A percentile compares a stretch with the other conserved stretches of the same genome.
Evolutionary conservation across 2,797 vertebrate species (phyloP).

Genomic region (Notolepis coatsorum): DNA sequence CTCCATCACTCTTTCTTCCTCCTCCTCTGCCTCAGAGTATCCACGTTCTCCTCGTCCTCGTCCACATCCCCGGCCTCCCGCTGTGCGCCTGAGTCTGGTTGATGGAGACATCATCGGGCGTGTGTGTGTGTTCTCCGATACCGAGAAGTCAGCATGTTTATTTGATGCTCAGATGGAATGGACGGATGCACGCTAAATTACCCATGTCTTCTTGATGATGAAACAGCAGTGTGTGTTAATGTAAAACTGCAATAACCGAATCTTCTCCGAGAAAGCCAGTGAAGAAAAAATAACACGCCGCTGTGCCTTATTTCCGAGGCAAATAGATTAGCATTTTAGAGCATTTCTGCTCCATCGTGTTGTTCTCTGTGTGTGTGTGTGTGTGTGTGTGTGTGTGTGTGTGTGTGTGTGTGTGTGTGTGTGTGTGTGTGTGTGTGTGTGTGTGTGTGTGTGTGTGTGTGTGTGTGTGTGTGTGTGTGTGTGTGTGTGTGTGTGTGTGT

Average conservation of each 20-base stretch:
- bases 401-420: no score
- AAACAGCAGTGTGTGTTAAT: conserved; percentile 11
- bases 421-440: no score
- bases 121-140: conserved; percentile 25
- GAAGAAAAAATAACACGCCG: not conserved
- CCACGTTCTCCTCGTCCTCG: not conserved
- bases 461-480: no score
- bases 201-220: conserved; percentile 12
- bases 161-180: conserved; percentile 27
- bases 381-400: not conserved
- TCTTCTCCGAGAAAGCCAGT: conserved; percentile 15
- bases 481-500: no score
- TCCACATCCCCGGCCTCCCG: conserved; percentile 4
- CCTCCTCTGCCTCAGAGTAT: not conserved
- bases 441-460: no score
- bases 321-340: not conserved
- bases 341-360: not conserved
- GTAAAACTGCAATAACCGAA: conserved; percentile 6
- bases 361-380: not conserved
- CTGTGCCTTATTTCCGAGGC: no score
- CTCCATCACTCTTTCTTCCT: not conserved
- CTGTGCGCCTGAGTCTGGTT: not conserved
- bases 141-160: conserved; percentile 38
- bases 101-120: conserved; percentile 31
- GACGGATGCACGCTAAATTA: conserved; percentile 28